Evolutionary conservation across 1,140 invertebrate species (phyloP).

Genomic region (Yoshiicerus persimilis): DNA sequence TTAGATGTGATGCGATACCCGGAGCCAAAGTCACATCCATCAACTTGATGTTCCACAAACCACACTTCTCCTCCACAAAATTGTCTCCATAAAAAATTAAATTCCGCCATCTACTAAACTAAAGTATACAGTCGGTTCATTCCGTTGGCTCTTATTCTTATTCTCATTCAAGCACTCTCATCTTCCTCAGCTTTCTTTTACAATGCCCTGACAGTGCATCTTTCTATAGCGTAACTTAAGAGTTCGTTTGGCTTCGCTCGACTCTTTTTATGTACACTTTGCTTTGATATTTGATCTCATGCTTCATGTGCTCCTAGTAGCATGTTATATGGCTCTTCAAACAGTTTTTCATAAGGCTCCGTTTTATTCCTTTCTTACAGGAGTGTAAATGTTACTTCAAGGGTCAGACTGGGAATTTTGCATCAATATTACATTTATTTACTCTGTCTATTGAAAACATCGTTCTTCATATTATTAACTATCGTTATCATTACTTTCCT

Average conservation of each 20-base stretch:
- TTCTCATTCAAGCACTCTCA: not conserved
- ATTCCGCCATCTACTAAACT: slow-evolving; percentile 19
- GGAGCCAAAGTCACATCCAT: slow-evolving; percentile 36
- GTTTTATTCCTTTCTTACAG: not conserved
- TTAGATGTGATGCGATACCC: slow-evolving; percentile 9
- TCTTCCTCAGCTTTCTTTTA: not conserved
- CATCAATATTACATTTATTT: not conserved
- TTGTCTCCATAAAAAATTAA: slow-evolving; percentile 39
- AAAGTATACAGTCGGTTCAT: not conserved
- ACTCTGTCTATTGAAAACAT: not conserved
- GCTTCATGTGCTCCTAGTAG: not conserved
- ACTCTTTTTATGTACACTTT: not conserved
- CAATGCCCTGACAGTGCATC: not conserved
- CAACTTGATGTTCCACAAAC: slow-evolving; percentile 40
- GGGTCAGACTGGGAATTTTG: not conserved
- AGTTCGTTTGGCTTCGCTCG: not conserved
- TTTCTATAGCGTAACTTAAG: not conserved
- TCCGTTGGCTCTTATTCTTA: not conserved
- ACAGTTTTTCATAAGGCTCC: not conserved
- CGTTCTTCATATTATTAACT: not conserved
- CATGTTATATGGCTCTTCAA: not conserved
- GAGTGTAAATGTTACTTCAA: not conserved
- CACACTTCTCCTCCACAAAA: slow-evolving; percentile 37
- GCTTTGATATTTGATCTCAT: not conserved
- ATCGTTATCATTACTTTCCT: no score